A percentile compares a stretch with the other conserved stretches of the same genome.
These are phyloP conservation scores for Sebastes kiyomatsui DNA, from an alignment of 2,797 vertebrate genomes.

Conservation along the genomic window DNA sequence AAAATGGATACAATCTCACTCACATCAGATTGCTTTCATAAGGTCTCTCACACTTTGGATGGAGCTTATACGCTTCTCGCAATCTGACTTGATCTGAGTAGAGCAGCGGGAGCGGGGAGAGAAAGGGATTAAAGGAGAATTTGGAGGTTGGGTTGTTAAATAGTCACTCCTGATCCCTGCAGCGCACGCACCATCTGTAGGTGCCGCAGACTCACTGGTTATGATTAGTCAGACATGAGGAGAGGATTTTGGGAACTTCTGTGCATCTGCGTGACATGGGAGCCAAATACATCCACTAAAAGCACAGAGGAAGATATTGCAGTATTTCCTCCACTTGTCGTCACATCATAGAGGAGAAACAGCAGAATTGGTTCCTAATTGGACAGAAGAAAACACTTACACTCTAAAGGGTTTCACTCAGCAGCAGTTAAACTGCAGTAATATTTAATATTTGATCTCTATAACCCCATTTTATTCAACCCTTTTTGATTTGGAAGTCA, in stretches of 20 bases:
- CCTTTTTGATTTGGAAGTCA: background rate
- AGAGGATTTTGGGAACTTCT: constrained; percentile 5
- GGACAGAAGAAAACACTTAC: background rate
- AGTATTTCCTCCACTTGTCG: background rate
- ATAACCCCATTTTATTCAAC: background rate
- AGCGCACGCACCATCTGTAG: constrained; percentile 47
- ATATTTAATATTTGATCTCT: background rate
- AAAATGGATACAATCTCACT: constrained; percentile 68
- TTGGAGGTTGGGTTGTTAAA: constrained; percentile 50
- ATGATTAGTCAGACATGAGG: constrained; percentile 11
- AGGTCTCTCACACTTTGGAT: constrained; percentile 55
- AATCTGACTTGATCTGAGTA: constrained; percentile 58
- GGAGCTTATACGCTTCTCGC: constrained; percentile 47
- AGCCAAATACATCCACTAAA: background rate
- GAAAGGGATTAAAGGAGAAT: constrained; percentile 61
- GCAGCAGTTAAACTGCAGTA: background rate
- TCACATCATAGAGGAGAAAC: background rate
- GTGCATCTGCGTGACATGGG: background rate
- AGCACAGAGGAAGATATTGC: background rate
- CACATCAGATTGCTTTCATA: constrained; percentile 63
- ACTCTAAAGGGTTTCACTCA: background rate
- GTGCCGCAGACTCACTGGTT: constrained; percentile 16
- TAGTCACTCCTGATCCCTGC: constrained; percentile 44
- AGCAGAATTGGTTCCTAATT: background rate
- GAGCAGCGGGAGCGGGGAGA: constrained; percentile 37